Base-by-base conservation (phyloP, 1,140 invertebrate genomes). In the Armadillidium nasatum region DNA sequence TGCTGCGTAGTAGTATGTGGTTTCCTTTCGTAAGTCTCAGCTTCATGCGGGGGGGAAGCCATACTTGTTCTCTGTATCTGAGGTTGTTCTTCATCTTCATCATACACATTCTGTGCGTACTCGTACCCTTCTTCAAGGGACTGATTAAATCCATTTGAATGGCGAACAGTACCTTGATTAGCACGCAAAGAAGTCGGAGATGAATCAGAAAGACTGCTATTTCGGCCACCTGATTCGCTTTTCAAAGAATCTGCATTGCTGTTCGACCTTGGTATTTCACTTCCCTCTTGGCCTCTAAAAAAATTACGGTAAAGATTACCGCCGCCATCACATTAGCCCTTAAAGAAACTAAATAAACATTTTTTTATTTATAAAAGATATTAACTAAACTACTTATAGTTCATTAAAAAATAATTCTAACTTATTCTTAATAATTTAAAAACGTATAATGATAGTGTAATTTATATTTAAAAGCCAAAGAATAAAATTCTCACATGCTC, bases 31-130 rank as follows among this genome's bases (percentile, higher is more conserved):
- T 60, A 60, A 60, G 50, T 3, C 19, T 60, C 50, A 15, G 50
- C 19, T 60, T 60, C 50, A 60, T 60, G 50, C 50, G 11, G 50
- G 11, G 11, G 50, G 11, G 50, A 60, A 60, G 2, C 50, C 50
- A 60, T 60, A 19, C 50, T 60, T 15, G 50, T 15, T 60, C 50
- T 60, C 19, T 7, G 11, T 19, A 60, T 60, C 50, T 60, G 50
- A 60, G 50, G 50, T 13, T 60, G 50, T 60, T 60, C 50, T 60
- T 60, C 50, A 60, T 60, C 50, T 60, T 60, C 50, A 60, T 60
- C 50, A 60, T 4, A 60, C 11, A 60, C 50, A 60, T 60, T 60
- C 7, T 60, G 50, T 60, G 50, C 19, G 7, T 4, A 60, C 19
- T 60, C 50, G 7, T 60, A 60, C 4, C 50, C 50, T 60, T 60